Conservation (phyloP, 1,140 invertebrate species). For the Tetragnatha versicolor region DNA sequence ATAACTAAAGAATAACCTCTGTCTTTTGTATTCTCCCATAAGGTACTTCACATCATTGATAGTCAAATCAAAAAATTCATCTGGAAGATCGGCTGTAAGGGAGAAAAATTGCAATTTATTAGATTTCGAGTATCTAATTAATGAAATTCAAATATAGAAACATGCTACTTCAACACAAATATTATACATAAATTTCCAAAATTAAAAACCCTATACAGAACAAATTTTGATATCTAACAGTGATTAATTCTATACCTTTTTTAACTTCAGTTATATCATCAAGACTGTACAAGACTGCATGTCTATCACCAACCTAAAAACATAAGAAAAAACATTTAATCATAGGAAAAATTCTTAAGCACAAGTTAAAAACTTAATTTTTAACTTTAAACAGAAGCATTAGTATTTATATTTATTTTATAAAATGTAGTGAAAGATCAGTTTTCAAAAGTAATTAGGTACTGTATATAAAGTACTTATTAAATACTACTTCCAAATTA, state of each 20-base stretch:
- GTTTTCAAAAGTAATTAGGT: too few species aligned
- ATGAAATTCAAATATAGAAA: not conserved
- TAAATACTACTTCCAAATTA: too few species aligned
- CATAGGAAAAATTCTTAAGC: not conserved
- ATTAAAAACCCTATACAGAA: not conserved
- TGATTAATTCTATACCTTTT: slow-evolving; percentile 31
- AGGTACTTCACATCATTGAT: slow-evolving; percentile 77
- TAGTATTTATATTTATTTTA: too few species aligned
- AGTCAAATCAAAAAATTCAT: slow-evolving; percentile 85
- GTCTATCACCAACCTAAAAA: slow-evolving; percentile 38
- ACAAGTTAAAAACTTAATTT: too few species aligned
- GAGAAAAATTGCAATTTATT: slow-evolving; percentile 6
- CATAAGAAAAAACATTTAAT: not conserved
- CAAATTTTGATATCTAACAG: not conserved
- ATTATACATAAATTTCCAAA: not conserved
- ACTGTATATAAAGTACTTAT: too few species aligned
- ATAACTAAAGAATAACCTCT: slow-evolving; percentile 62
- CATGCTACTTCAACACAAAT: not conserved
- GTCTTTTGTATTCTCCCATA: slow-evolving; percentile 74
- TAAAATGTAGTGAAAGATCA: too few species aligned
- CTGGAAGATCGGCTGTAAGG: slow-evolving; percentile 72
- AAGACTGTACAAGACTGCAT: slow-evolving; percentile 46
- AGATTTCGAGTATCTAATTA: not conserved
- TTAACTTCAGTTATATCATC: slow-evolving; percentile 35
- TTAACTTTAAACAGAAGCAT: too few species aligned